Percentiles rank a stretch among this genome's conserved stretches.
Conservation (phyloP, 2,113 vertebrate species). For the Dipodomys stephensi region DNA sequence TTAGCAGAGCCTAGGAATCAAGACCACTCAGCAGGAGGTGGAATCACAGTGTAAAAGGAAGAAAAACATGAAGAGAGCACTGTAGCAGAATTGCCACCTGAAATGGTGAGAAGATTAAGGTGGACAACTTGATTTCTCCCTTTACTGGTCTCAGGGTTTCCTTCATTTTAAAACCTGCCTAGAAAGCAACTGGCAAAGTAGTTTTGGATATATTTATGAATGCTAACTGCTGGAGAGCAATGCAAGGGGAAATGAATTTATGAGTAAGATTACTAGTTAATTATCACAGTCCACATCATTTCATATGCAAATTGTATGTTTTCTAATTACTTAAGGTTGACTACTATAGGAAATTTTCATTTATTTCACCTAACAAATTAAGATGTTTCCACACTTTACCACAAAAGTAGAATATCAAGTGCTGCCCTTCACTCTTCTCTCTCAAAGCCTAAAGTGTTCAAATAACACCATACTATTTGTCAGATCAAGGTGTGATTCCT, state of each 20-base stretch:
- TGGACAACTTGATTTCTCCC: background rate
- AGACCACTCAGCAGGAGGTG: background rate
- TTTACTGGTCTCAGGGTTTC: background rate
- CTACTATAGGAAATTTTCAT: background rate
- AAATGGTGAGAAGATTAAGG: background rate
- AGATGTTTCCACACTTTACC: background rate
- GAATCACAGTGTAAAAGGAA: background rate
- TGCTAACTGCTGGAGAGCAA: background rate
- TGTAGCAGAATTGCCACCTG: background rate
- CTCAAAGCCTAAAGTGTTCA: background rate
- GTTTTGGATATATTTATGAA: constrained; percentile 5
- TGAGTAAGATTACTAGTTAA: background rate
- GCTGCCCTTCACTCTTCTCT: background rate
- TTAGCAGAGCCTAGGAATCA: background rate
- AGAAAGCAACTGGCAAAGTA: background rate
- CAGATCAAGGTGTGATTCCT: background rate
- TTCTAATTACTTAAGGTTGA: background rate
- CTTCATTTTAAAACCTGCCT: background rate
- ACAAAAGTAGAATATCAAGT: background rate
- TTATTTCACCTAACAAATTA: background rate
- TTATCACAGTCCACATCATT: background rate
- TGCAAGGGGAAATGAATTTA: background rate
- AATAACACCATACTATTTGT: background rate
- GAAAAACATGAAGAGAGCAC: background rate
- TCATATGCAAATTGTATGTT: background rate